These are phyloP conservation scores for Falco berigora DNA, from an alignment of 2,797 vertebrate genomes.

Conservation along the genomic window DNA sequence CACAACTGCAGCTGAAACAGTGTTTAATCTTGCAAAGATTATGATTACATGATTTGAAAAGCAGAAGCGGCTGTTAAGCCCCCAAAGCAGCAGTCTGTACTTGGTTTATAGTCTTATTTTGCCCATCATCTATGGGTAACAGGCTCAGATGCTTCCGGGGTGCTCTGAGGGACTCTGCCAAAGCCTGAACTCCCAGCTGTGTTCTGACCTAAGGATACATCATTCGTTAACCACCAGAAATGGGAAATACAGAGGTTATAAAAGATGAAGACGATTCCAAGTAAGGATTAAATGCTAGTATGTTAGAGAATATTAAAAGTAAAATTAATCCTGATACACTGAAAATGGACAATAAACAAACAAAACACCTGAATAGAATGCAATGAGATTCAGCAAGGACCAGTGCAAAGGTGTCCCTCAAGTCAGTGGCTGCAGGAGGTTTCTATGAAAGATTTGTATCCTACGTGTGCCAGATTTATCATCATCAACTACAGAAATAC, in stretches of 20 bases:
- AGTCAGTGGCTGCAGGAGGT: background rate
- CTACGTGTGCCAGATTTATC: background rate
- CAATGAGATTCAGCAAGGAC: background rate
- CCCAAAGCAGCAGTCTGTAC: background rate
- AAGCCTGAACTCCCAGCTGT: background rate
- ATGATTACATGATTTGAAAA: background rate
- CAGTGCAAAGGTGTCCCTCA: background rate
- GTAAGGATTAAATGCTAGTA: background rate
- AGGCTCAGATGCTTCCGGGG: background rate
- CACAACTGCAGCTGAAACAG: background rate
- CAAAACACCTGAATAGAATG: background rate
- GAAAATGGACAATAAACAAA: background rate
- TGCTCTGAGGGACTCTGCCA: background rate
- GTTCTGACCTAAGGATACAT: background rate
- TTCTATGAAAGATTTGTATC: background rate
- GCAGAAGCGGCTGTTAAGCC: background rate
- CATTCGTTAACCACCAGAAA: background rate
- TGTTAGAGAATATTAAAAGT: background rate
- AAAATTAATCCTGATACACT: background rate
- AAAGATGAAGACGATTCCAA: background rate
- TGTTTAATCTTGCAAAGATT: slow-evolving; percentile 5
- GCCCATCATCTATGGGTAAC: background rate
- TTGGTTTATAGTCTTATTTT: background rate
- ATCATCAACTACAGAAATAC: rapidly evolving
- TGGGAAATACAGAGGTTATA: background rate